Conservation (phyloP, 2,113 vertebrate genomes). For the Brachypodius melanocephalos region DNA sequence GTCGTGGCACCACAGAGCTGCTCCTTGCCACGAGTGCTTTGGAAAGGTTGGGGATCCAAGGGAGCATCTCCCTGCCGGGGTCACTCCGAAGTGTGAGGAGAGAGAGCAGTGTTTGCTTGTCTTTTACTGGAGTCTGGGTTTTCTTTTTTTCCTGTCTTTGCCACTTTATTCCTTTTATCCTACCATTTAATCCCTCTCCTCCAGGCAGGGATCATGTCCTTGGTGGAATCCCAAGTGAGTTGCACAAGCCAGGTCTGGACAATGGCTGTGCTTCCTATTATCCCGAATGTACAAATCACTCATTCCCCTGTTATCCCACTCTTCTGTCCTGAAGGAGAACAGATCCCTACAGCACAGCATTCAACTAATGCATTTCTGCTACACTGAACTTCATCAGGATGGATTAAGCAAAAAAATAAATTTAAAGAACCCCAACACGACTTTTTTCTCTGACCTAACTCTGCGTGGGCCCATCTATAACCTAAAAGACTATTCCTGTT, state of each 20-base stretch:
- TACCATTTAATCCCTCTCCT: neutral
- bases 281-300: neutral
- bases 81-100: neutral
- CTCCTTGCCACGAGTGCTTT: neutral
- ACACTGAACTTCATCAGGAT: neutral
- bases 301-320: neutral
- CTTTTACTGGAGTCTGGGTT: neutral
- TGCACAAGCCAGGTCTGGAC: neutral
- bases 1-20: neutral
- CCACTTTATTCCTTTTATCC: neutral
- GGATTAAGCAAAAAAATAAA: neutral
- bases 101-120: neutral
- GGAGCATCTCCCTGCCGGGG: neutral
- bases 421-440: neutral
- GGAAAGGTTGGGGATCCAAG: neutral
- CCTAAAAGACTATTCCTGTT: neutral
- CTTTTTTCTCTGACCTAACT: neutral
- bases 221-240: neutral
- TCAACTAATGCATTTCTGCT: neutral
- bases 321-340: neutral
- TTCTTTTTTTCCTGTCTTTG: fast-evolving
- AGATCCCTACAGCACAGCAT: neutral
- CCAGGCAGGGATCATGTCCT: neutral
- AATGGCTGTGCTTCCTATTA: neutral
- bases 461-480: neutral